These are phyloP conservation scores for Recurvirostra avosetta DNA, from an alignment of 2,113 vertebrate genomes.

Conservation along the genomic window DNA sequence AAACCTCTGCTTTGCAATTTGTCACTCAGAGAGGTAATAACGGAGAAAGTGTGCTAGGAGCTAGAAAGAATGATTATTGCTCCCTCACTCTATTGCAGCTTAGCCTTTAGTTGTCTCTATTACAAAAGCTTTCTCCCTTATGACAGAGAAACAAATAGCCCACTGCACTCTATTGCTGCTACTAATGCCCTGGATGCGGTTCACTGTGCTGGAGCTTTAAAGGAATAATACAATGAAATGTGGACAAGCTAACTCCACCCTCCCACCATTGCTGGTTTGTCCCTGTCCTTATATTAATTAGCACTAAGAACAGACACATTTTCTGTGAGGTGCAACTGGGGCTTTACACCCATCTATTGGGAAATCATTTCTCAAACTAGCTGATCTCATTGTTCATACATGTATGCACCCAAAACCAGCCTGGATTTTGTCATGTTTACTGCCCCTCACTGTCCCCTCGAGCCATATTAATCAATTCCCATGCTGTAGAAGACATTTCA, in stretches of 20 bases:
- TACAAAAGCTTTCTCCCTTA: neutral
- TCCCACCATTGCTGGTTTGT: neutral
- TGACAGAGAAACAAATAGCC: neutral
- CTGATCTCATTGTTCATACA: neutral
- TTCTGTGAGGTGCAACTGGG: neutral
- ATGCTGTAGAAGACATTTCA: neutral
- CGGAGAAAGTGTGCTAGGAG: neutral
- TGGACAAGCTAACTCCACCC: neutral
- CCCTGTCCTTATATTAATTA: neutral
- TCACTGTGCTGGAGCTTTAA: neutral
- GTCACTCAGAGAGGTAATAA: conserved; percentile 41
- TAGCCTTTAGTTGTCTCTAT: conserved; percentile 27
- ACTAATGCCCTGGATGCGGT: neutral
- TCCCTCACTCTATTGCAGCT: conserved; percentile 2
- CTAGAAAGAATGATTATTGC: conserved; percentile 9
- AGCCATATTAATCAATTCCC: neutral
- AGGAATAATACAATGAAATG: neutral
- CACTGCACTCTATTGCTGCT: neutral
- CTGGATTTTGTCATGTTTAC: neutral
- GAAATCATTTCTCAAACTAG: neutral
- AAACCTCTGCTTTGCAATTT: conserved; percentile 27
- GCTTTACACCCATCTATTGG: neutral
- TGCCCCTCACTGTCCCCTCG: neutral
- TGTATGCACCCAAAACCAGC: neutral
- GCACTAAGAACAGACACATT: neutral